Evolutionary conservation across 2,797 vertebrate species (phyloP).

Genomic region (Anguilla pacifica): DNA sequence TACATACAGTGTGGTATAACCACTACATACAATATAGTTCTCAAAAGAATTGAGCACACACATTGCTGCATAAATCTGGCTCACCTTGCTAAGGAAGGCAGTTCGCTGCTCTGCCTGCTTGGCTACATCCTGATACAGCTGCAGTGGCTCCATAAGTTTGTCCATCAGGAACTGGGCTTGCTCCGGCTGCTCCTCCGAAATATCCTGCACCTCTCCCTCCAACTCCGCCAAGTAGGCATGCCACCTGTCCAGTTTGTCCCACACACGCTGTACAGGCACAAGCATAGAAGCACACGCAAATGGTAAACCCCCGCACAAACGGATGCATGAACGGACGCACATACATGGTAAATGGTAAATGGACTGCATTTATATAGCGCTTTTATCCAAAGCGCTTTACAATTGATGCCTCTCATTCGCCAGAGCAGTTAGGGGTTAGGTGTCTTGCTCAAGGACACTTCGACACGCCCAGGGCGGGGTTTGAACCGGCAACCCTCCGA

Average conservation of each 20-base stretch:
- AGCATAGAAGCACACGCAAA: not conserved
- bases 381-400: too few relatives aligned
- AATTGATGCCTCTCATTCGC: too few relatives aligned
- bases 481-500: too few relatives aligned
- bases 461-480: too few relatives aligned
- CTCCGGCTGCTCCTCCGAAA: constrained; percentile 82
- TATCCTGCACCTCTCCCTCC: constrained; percentile 88
- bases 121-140: constrained; percentile 84
- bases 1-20: not conserved
- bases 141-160: constrained; percentile 79
- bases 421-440: too few relatives aligned
- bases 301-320: not conserved
- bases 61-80: constrained; percentile 11
- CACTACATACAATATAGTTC: not conserved
- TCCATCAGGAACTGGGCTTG: constrained; percentile 89
- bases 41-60: too few relatives aligned
- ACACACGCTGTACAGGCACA: constrained; percentile 72
- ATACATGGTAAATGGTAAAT: too few relatives aligned
- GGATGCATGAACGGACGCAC: not conserved
- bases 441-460: too few relatives aligned
- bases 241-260: constrained; percentile 90
- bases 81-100: constrained; percentile 86
- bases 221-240: constrained; percentile 83
- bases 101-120: constrained; percentile 84
- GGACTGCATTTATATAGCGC: too few relatives aligned